A percentile compares a stretch with the other conserved stretches of the same genome.
These are phyloP conservation scores for Corythornis vintsioides DNA, from an alignment of 2,113 vertebrate genomes.

Conservation along the genomic window DNA sequence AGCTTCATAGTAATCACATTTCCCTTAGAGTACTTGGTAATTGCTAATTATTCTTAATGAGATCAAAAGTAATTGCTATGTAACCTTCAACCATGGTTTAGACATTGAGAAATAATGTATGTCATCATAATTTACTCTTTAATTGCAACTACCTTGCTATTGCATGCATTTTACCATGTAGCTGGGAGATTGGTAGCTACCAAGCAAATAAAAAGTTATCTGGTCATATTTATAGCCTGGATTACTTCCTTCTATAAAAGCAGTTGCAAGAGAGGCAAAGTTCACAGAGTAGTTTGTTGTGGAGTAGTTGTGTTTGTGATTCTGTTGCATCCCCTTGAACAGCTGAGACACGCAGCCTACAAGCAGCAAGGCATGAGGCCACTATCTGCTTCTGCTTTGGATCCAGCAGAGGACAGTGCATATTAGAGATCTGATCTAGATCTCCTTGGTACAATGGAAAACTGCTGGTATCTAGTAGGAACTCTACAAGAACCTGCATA, in stretches of 20 bases:
- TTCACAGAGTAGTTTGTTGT: no score
- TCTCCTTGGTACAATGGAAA: not conserved
- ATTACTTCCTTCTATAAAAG: not conserved
- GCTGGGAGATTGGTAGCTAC: not conserved
- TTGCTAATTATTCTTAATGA: slow-evolving; percentile 72
- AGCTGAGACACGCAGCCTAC: not conserved
- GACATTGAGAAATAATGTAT: slow-evolving; percentile 60
- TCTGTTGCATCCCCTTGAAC: not conserved
- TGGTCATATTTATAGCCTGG: not conserved
- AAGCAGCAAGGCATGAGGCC: not conserved
- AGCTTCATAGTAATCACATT: slow-evolving; percentile 61
- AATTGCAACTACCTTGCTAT: slow-evolving; percentile 41
- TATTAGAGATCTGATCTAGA: not conserved
- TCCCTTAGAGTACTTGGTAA: slow-evolving; percentile 42
- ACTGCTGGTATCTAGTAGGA: not conserved
- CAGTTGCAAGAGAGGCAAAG: not conserved
- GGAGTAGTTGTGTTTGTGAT: not conserved
- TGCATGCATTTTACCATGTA: not conserved
- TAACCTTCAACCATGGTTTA: slow-evolving; percentile 66
- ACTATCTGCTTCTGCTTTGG: not conserved
- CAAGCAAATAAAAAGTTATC: slow-evolving; percentile 28
- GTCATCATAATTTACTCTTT: slow-evolving; percentile 59
- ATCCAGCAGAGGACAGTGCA: not conserved
- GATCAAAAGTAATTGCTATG: slow-evolving; percentile 65
- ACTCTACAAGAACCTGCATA: not conserved